Evolutionary conservation across 2,888 invertebrate species (phyloP).

Genomic region (Stratiomys singularior): DNA sequence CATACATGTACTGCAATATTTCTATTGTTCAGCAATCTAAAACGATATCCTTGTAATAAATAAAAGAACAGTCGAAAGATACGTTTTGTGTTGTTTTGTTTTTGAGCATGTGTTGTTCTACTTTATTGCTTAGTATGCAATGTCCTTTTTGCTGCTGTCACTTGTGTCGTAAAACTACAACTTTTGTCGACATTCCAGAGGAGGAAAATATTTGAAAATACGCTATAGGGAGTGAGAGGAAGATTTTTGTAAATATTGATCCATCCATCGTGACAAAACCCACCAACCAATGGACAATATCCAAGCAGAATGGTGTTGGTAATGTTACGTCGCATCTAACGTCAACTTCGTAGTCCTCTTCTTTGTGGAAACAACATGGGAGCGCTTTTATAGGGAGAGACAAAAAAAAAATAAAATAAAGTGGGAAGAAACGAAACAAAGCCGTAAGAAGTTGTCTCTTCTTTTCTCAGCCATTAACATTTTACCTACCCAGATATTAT

Average conservation of each 20-base stretch:
- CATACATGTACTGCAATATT: neutral
- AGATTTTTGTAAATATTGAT: constrained; percentile 1
- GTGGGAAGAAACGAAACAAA: too few species aligned
- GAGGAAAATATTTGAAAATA: neutral
- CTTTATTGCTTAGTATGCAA: neutral
- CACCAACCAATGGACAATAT: neutral
- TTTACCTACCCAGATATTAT: too few species aligned
- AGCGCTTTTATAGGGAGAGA: too few species aligned
- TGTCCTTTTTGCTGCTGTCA: neutral
- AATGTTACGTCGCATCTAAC: neutral
- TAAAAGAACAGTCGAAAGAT: neutral
- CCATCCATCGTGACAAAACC: neutral
- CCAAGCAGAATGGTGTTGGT: neutral
- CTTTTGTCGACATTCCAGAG: neutral
- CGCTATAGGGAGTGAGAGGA: neutral
- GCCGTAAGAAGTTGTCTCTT: too few species aligned
- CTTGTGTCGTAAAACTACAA: neutral
- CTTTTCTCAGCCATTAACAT: too few species aligned
- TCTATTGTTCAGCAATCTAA: neutral
- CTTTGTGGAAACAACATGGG: neutral
- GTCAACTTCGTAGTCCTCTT: neutral
- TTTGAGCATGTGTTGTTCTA: neutral
- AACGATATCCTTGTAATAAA: neutral
- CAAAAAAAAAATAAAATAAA: too few species aligned
- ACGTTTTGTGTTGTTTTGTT: neutral